These are phyloP conservation scores for Trichonephila inaurata DNA, from an alignment of 1,140 invertebrate genomes.

Conservation along the genomic window DNA sequence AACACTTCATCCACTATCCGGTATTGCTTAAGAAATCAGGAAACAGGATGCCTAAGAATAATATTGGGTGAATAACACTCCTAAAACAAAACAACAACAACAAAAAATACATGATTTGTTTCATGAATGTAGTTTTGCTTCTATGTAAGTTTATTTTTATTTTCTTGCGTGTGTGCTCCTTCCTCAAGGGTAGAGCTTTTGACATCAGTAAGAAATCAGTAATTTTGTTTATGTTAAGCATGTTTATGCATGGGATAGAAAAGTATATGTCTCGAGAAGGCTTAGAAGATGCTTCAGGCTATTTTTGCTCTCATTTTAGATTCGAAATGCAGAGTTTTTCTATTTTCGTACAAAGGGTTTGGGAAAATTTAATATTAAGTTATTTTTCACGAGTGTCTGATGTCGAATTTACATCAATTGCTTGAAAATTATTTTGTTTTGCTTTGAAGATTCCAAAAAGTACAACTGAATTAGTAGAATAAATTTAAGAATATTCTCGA, in stretches of 20 bases:
- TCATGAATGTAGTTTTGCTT: neutral
- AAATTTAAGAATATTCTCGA: too few relatives aligned
- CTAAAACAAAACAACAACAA: neutral
- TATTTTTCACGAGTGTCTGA: neutral
- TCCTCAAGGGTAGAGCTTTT: neutral
- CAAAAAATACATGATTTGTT: neutral
- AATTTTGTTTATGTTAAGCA: slow-evolving; percentile 23
- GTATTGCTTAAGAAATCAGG: neutral
- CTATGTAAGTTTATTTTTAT: neutral
- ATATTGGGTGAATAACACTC: neutral
- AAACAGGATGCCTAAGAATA: neutral
- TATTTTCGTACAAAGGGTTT: neutral
- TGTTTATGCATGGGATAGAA: neutral
- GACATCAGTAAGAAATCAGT: neutral
- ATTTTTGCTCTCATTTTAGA: neutral
- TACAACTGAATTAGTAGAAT: too few relatives aligned
- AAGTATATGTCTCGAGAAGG: neutral
- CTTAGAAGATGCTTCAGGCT: neutral
- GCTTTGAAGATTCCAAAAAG: too few relatives aligned
- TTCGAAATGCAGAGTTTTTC: neutral
- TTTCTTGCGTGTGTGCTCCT: neutral
- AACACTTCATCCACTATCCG: neutral
- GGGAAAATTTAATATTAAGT: neutral
- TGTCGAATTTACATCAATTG: too few relatives aligned
- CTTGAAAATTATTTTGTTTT: too few relatives aligned